Evolutionary conservation across 1,140 invertebrate genomes (phyloP).

Genomic region (Brachionus koreanus): DNA sequence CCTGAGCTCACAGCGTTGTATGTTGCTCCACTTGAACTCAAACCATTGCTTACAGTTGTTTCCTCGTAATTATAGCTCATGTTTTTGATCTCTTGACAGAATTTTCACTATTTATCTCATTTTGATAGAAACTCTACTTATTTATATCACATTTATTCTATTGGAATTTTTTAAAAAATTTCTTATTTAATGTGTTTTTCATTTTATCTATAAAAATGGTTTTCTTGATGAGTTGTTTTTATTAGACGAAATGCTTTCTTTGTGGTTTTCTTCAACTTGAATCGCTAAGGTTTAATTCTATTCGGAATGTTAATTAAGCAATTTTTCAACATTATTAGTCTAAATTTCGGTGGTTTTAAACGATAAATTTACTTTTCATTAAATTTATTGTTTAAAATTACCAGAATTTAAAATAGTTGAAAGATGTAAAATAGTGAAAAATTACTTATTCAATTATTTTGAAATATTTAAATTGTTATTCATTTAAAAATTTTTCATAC

Average conservation of each 20-base stretch:
- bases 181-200: neutral
- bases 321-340: neutral
- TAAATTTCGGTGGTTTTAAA: neutral
- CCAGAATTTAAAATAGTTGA: neutral
- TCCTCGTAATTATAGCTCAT: slow-evolving; percentile 20
- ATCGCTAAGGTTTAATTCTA: neutral
- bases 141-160: neutral
- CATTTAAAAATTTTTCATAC: neutral
- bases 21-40: neutral
- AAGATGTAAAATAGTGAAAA: neutral
- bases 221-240: neutral
- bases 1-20: neutral
- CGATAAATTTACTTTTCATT: neutral
- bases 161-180: neutral
- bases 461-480: neutral
- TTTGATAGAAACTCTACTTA: neutral
- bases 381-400: too few species aligned
- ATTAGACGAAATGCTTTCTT: neutral
- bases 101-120: neutral
- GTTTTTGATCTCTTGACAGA: neutral
- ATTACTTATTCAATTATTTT: too few species aligned
- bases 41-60: neutral
- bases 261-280: neutral
- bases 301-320: neutral
- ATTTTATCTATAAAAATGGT: neutral